Evolutionary conservation across 30 jellyfish, hydroid and myxozoan genomes (phyloP).

Genomic region (Calvadosia cruxmelitensis): DNA sequence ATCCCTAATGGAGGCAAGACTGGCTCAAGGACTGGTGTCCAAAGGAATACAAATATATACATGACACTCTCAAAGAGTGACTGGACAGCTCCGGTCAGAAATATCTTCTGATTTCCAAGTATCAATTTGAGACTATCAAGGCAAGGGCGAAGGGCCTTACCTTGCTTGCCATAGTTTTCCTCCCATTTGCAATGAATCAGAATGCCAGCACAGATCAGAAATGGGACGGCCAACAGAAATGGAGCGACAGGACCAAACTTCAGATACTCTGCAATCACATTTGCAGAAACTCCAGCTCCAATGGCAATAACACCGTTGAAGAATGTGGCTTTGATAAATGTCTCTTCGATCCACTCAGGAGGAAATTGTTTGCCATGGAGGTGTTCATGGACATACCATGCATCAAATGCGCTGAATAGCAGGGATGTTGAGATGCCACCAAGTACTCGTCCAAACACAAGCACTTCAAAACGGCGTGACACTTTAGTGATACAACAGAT

Average conservation of each 20-base stretch:
- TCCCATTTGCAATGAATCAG: constrained; percentile 69
- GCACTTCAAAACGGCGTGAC: constrained; percentile 39
- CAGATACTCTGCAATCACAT: constrained; percentile 56
- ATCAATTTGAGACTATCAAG: constrained; percentile 57
- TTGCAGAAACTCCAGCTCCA: constrained; percentile 74
- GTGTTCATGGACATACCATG: constrained; percentile 90
- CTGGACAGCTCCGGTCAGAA: constrained; percentile 83
- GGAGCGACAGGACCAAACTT: constrained; percentile 92
- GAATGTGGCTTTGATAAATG: constrained; percentile 73
- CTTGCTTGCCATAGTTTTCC: constrained; percentile 70
- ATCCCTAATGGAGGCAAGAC: constrained; percentile 92
- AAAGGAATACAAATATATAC: constrained; percentile 81
- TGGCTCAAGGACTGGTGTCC: constrained; percentile 95
- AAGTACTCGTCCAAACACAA: constrained; percentile 67
- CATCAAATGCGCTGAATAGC: constrained; percentile 83
- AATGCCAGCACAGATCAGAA: constrained; percentile 61
- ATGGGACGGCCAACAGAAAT: constrained; percentile 73
- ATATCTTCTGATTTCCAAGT: constrained; percentile 31
- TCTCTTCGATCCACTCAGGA: constrained; percentile 74
- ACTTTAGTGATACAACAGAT: constrained; percentile 66
- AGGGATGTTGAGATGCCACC: constrained; percentile 87
- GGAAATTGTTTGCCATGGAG: constrained; percentile 70
- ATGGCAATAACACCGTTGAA: constrained; percentile 75
- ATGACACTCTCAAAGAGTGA: constrained; percentile 91
- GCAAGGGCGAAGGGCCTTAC: constrained; percentile 63